Conservation (phyloP, 2,113 vertebrate species). For the Carassius auratus region DNA sequence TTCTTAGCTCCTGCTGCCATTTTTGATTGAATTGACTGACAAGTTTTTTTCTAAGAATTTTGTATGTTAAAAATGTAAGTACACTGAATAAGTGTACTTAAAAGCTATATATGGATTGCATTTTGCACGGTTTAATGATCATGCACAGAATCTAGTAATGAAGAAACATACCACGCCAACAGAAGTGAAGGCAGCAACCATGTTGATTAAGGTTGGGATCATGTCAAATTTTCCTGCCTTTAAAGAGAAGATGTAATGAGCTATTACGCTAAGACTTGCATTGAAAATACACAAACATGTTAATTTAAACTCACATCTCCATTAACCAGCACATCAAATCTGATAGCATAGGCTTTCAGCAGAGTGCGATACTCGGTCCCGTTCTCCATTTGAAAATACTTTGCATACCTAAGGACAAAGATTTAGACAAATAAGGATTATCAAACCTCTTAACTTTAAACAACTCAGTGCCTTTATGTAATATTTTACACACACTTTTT, state of each 20-base stretch:
- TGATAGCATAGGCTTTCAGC: slow-evolving; percentile 88
- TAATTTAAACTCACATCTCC: slow-evolving; percentile 82
- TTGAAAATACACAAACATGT: slow-evolving; percentile 25
- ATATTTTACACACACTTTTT: too few relatives aligned
- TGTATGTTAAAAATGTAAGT: too few relatives aligned
- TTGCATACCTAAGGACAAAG: slow-evolving; percentile 79
- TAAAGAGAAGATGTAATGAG: slow-evolving; percentile 6
- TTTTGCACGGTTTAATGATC: neutral
- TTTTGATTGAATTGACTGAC: neutral
- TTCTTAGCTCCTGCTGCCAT: neutral
- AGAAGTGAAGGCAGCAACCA: slow-evolving; percentile 91
- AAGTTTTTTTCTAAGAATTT: too few relatives aligned
- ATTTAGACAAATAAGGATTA: neutral
- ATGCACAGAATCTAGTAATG: neutral
- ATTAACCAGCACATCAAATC: slow-evolving; percentile 91
- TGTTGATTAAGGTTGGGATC: slow-evolving; percentile 93
- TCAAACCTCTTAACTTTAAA: neutral
- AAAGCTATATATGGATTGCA: too few relatives aligned
- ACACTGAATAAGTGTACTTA: too few relatives aligned
- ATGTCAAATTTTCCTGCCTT: slow-evolving; percentile 94
- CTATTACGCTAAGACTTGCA: neutral
- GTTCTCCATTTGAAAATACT: slow-evolving; percentile 85
- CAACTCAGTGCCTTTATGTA: neutral
- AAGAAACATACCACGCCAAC: slow-evolving; percentile 84
- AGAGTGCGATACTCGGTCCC: slow-evolving; percentile 89